Evolutionary conservation across 2,113 vertebrate genomes (phyloP).

Genomic region (Pteronura brasiliensis): DNA sequence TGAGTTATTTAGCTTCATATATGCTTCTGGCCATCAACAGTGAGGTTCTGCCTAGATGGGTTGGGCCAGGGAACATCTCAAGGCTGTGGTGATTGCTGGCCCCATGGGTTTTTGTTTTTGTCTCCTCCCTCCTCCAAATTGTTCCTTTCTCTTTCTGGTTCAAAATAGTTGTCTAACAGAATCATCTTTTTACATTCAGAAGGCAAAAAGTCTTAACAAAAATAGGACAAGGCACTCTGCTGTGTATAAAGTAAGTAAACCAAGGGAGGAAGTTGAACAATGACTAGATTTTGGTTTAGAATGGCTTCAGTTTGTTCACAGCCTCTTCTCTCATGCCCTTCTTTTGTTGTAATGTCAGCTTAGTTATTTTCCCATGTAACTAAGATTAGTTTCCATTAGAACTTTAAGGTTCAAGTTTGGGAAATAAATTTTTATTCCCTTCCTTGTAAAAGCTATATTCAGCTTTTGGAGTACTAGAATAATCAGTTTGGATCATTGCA

Average conservation of each 20-base stretch:
- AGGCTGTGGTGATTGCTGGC: not conserved
- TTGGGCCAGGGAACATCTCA: not conserved
- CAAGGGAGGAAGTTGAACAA: not conserved
- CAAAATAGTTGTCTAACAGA: not conserved
- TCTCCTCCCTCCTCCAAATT: not conserved
- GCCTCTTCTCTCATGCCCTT: not conserved
- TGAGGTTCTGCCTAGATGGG: not conserved
- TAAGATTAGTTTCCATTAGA: not conserved
- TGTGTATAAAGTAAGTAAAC: not conserved
- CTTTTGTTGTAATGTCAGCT: not conserved
- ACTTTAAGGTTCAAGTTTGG: not conserved
- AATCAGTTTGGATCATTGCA: not conserved
- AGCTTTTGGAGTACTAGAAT: not conserved
- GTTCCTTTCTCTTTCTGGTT: not conserved
- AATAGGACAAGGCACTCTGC: not conserved
- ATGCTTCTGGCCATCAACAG: not conserved
- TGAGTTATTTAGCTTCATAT: not conserved
- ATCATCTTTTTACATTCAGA: constrained; percentile 10
- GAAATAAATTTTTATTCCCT: not conserved
- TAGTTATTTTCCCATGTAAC: not conserved
- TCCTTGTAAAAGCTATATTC: not conserved
- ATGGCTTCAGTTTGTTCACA: not conserved
- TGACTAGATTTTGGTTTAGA: not conserved
- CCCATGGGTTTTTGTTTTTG: not conserved
- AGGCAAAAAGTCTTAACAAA: constrained; percentile 18